Percentiles rank a stretch among this genome's conserved stretches.
Conservation (phyloP, 1,140 invertebrate genomes). For the Drosophila quadrilineata region DNA sequence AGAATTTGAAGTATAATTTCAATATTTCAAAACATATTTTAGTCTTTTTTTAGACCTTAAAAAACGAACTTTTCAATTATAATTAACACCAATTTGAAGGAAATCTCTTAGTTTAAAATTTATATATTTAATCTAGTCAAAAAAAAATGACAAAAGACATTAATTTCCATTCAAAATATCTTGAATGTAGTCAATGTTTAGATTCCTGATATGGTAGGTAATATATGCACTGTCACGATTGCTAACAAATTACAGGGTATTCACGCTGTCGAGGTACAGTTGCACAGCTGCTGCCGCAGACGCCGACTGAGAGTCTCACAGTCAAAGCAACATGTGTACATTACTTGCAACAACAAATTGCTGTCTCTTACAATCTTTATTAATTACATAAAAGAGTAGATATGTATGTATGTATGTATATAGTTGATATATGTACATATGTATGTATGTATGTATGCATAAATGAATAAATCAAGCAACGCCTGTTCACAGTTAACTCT, state of each 20-base stretch:
- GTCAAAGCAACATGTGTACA: slow-evolving; percentile 31
- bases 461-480: slow-evolving; percentile 69
- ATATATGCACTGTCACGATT: background rate
- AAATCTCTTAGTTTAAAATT: too few species aligned
- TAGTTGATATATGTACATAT: slow-evolving; percentile 16
- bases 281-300: too few species aligned
- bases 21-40: too few species aligned
- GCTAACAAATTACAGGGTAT: background rate
- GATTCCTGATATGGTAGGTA: too few species aligned
- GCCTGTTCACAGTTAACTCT: slow-evolving; percentile 64
- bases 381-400: slow-evolving; percentile 49
- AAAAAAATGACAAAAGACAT: too few species aligned
- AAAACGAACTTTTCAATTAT: too few species aligned
- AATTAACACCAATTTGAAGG: too few species aligned
- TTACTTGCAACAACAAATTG: slow-evolving; percentile 42
- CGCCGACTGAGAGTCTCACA: background rate
- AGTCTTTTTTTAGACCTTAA: too few species aligned
- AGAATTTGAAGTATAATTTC: too few species aligned
- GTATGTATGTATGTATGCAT: slow-evolving; percentile 46
- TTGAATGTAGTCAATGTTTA: too few species aligned
- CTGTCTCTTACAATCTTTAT: slow-evolving; percentile 29
- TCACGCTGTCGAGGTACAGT: slow-evolving; percentile 37
- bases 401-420: background rate
- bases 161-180: too few species aligned
- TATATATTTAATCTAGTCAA: too few species aligned